Evolutionary conservation across 1,140 invertebrate species (phyloP), one percentile per base, ranked within the genome.

Genomic region (Orius laevigatus): DNA sequence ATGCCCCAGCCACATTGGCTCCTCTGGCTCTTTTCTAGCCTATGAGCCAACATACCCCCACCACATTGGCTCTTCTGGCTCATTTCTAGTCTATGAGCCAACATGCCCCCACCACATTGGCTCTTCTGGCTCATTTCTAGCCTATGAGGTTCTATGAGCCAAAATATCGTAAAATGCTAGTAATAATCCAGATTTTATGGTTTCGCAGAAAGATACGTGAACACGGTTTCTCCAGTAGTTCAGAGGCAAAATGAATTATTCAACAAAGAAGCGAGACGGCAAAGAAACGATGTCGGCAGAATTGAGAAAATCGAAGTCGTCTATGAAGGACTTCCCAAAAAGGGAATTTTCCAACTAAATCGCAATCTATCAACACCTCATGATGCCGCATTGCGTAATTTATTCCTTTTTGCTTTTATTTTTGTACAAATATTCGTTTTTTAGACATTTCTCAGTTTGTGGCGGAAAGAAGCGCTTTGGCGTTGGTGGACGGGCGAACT

Each of bases 221-320:
- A 25, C 8, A 25, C 25, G 8, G 43, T 18, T 25, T n/a, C 43
- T 2, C 11, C 43, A 20, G 6, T 31, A 4, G n/a, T 45, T 2
- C n/a, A 31, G 2, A 45, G 15, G 31, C 56, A 57, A 41, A 75
- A 76, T 68, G 69, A 79, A 38, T 56, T 94, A 5, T 96, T 94
- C 59, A 67, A 74, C n/a, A 59, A 76, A 46, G 90, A 97, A 63
- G 74, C 79, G 57, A 71, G 76, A 48, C 64, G 79, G 15, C 87
- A 91, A 62, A 56, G 61, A 32, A 67, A 75, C 34, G 62, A 72
- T 5, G 67, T 93, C 19, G 84, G 83, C 5, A 66, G 90, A 60
- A 75, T 96, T 45, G 87, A 95, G 60, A 97, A 96, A 69, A 91
- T 96, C 48, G 72, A 86, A 66, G 82, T 97, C 0, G 70, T 76